These are phyloP conservation scores for Penaeus japonicus DNA, from an alignment of 1,140 invertebrate genomes.

Conservation along the genomic window DNA sequence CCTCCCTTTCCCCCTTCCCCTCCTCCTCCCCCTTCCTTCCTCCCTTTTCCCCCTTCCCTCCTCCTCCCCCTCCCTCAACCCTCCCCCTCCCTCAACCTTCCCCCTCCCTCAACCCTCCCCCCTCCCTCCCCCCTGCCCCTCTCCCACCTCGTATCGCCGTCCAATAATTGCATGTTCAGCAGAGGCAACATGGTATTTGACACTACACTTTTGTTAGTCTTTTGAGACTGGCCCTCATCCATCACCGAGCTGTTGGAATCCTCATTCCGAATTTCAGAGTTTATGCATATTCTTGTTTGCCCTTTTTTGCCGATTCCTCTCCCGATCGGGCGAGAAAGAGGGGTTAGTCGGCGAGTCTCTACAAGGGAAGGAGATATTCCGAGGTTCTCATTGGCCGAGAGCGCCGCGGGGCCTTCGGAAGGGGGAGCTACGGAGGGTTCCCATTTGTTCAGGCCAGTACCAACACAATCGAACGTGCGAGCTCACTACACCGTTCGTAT, in stretches of 20 bases:
- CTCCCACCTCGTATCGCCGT: slow-evolving; percentile 20
- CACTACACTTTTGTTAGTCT: slow-evolving; percentile 41
- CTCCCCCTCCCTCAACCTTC: too few species aligned
- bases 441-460: not conserved
- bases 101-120: not conserved
- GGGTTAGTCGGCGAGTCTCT: not conserved
- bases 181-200: slow-evolving; percentile 45
- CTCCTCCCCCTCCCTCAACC: too few species aligned
- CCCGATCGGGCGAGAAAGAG: too few species aligned
- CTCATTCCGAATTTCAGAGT: slow-evolving; percentile 1
- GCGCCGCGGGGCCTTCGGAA: not conserved
- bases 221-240: slow-evolving; percentile 40
- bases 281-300: not conserved
- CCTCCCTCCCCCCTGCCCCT: not conserved
- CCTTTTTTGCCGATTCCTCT: not conserved
- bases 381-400: too few species aligned
- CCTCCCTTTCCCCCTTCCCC: too few species aligned
- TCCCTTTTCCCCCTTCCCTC: too few species aligned
- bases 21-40: too few species aligned
- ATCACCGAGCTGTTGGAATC: slow-evolving; percentile 19
- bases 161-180: slow-evolving; percentile 44
- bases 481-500: slow-evolving; percentile 34
- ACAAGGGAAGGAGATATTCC: not conserved
- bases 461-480: not conserved
- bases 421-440: not conserved